Conservation (phyloP, 2,888 invertebrate species). For the Lasioglossum calceatum region DNA sequence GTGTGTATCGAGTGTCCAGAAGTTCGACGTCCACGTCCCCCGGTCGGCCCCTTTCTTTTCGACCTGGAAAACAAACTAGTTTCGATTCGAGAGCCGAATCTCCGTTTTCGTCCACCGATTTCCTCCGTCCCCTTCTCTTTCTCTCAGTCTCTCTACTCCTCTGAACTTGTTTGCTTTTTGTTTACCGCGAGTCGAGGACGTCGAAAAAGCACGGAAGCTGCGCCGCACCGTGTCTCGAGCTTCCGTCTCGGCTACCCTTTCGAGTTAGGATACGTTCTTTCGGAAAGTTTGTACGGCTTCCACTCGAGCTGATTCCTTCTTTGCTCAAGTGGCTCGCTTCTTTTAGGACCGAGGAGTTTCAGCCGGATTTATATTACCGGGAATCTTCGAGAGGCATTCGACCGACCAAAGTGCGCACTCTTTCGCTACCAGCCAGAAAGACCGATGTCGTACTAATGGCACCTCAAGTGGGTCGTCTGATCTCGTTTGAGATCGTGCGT, state of each 20-base stretch:
- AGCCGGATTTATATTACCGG: constrained; percentile 3
- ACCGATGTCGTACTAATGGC: constrained; percentile 1
- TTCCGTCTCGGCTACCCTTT: constrained; percentile 11
- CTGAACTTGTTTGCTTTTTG: background rate
- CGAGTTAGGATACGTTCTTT: background rate
- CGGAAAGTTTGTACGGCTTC: constrained; percentile 14
- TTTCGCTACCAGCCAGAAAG: background rate
- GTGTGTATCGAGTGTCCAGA: constrained; percentile 69
- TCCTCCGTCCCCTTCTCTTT: background rate
- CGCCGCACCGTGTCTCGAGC: background rate
- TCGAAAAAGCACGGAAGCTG: constrained; percentile 12
- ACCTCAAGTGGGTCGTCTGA: background rate
- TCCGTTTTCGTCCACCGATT: background rate
- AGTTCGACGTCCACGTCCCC: constrained; percentile 48
- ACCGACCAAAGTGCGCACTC: background rate
- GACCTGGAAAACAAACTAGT: constrained; percentile 19
- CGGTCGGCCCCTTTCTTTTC: background rate
- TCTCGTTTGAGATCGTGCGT: background rate
- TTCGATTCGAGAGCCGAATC: background rate
- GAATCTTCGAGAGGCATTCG: background rate
- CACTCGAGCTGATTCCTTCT: background rate
- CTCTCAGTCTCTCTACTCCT: background rate
- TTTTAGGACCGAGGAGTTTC: background rate
- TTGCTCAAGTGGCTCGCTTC: background rate
- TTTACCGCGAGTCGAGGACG: background rate